Conservation (phyloP, 1,140 invertebrate genomes). For the Chironomus striatipennis region DNA sequence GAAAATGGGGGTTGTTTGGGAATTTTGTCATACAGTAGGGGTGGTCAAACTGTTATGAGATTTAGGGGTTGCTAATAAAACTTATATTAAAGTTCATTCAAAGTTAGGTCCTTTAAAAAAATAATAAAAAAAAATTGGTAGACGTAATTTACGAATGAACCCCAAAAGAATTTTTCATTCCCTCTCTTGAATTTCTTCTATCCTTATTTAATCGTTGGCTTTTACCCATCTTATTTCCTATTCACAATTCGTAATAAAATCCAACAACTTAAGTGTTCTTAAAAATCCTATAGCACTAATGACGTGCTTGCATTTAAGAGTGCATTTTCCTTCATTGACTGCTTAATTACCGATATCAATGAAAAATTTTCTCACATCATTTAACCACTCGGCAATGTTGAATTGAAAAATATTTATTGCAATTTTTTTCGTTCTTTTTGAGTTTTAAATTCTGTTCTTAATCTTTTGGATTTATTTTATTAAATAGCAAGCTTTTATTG, state of each 20-base stretch:
- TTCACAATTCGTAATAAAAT: background rate
- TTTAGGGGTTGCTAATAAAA: too few relatives aligned
- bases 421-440: background rate
- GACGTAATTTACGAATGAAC: too few relatives aligned
- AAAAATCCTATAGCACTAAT: background rate
- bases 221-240: background rate
- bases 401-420: conserved; percentile 15
- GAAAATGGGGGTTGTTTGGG: too few relatives aligned
- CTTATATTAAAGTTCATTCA: too few relatives aligned
- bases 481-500: background rate
- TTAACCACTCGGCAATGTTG: background rate
- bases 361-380: background rate
- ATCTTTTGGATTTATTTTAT: background rate
- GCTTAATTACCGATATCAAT: background rate
- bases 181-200: background rate
- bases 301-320: background rate
- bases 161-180: too few relatives aligned
- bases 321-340: background rate
- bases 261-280: background rate
- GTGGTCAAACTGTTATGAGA: too few relatives aligned
- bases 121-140: too few relatives aligned
- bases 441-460: background rate
- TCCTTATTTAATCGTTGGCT: background rate
- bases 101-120: too few relatives aligned
- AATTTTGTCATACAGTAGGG: too few relatives aligned